Conservation (phyloP, 2,888 invertebrate species). For the Esperia sulphurella region DNA sequence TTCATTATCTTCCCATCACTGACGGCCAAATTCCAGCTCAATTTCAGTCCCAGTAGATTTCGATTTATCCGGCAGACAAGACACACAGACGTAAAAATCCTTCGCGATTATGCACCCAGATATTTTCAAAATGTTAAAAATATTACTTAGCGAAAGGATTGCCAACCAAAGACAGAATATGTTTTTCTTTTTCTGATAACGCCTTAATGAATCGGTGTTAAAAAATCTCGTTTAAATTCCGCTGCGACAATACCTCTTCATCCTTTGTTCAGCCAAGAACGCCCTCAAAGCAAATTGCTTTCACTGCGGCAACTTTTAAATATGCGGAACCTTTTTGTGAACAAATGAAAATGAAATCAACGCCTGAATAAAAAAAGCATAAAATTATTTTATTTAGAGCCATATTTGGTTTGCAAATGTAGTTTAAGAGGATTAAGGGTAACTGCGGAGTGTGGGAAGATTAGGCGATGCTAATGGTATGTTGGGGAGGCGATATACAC, state of each 20-base stretch:
- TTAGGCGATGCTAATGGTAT: not conserved
- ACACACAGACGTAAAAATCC: too few relatives aligned
- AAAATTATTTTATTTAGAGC: not conserved
- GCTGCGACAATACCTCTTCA: not conserved
- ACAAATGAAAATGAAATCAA: constrained; percentile 38
- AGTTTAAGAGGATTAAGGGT: not conserved
- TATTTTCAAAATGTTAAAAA: too few relatives aligned
- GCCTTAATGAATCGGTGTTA: not conserved
- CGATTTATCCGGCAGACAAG: too few relatives aligned
- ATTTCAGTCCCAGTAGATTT: too few relatives aligned
- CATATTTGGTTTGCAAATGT: constrained; percentile 5
- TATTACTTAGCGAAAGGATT: too few relatives aligned
- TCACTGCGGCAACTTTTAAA: constrained; percentile 36
- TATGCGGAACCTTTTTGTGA: constrained; percentile 33
- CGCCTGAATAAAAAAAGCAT: constrained; percentile 11
- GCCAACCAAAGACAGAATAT: too few relatives aligned
- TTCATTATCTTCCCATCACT: too few relatives aligned
- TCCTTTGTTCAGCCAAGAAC: constrained; percentile 10
- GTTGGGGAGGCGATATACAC: not conserved
- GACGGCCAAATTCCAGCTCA: too few relatives aligned
- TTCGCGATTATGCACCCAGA: too few relatives aligned
- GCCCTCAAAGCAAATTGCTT: constrained; percentile 49
- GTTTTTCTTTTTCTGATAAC: too few relatives aligned
- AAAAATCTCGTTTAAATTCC: constrained; percentile 6
- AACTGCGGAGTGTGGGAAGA: not conserved